Base-by-base conservation (phyloP, 2,113 vertebrate genomes). In the Sclerurus mexicanus region DNA sequence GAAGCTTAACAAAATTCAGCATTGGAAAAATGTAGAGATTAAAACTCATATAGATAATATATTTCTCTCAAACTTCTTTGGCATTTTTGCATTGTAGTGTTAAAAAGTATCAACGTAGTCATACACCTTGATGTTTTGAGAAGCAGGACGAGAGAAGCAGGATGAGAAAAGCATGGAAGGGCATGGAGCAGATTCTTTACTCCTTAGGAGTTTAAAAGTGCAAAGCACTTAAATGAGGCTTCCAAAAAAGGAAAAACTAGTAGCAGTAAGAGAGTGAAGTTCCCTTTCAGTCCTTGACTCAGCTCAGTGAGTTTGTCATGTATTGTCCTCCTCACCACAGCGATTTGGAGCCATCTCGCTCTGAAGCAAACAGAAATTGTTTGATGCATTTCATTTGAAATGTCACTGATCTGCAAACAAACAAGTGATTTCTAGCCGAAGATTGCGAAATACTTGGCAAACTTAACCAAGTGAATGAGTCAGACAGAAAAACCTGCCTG, bases 401-500 rank as follows among this genome's bases (percentile, higher is more conserved):
- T 4, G 12, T 83, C 92, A 88, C 64, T 8, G 28, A 52, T 88
- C 52, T 64, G 40, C 88, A 67, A 63, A 75, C 63, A 81, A 90
- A 90, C 0, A 11, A 93, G 64, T 60, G 85, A 68, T 84, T 96
- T 89, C 83, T 55, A 93, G 88, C 82, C 64, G 78, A 90, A 80
- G 85, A 84, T 95, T 88, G 84, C 3, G 2, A 92, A 94, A 88
- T 60, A 67, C 39, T 88, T 81, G 76, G 60, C 52, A 76, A 95
- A 68, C 17, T 42, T 31, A 52, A 30, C 68, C 68, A 37, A 86
- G 52, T 47, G 60, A 60, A 81, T 96, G 88, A 96, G 85, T 92
- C 93, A 95, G 72, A 64, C 19, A 84, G 79, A 56, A 88, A 94
- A 96, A 93, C 87, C 83, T 89, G 85, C 84, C 76, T 49, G 68